These are phyloP conservation scores for Spodoptera litura DNA, from an alignment of 1,140 invertebrate genomes.

Conservation along the genomic window DNA sequence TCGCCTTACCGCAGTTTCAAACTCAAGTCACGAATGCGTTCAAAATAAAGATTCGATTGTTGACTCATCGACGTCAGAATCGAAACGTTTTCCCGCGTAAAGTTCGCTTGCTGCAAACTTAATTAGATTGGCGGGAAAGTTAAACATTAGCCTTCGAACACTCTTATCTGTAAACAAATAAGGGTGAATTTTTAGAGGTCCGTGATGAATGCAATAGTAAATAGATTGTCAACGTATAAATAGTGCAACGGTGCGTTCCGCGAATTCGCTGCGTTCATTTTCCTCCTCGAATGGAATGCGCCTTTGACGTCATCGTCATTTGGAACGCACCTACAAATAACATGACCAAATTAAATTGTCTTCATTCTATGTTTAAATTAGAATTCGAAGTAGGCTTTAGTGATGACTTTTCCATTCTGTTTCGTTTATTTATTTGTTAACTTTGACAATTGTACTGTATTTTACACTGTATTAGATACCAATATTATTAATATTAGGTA, in stretches of 20 bases:
- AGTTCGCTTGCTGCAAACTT: slow-evolving; percentile 53
- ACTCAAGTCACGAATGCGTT: slow-evolving; percentile 68
- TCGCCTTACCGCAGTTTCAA: slow-evolving; percentile 18
- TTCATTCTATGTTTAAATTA: slow-evolving; percentile 43
- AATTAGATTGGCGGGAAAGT: slow-evolving; percentile 20
- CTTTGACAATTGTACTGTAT: too few species aligned
- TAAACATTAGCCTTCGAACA: slow-evolving; percentile 16
- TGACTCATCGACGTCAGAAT: slow-evolving; percentile 73
- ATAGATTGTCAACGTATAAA: slow-evolving; percentile 70
- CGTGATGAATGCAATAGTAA: slow-evolving; percentile 49
- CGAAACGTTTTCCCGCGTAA: slow-evolving; percentile 76
- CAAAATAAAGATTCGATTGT: slow-evolving; percentile 64
- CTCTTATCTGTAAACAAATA: slow-evolving; percentile 50
- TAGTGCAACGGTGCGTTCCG: slow-evolving; percentile 78
- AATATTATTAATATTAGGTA: too few species aligned
- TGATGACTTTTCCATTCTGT: not conserved
- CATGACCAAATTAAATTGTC: slow-evolving; percentile 61
- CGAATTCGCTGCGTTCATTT: slow-evolving; percentile 77
- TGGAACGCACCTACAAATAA: slow-evolving; percentile 61
- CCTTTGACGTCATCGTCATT: slow-evolving; percentile 72
- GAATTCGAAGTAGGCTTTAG: slow-evolving; percentile 16
- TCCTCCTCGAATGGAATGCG: slow-evolving; percentile 78
- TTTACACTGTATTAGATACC: too few species aligned
- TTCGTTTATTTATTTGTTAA: too few species aligned
- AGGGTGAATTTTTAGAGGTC: slow-evolving; percentile 50